These are phyloP conservation scores for Pheosia tremula DNA, from an alignment of 2,888 invertebrate genomes.

Conservation along the genomic window DNA sequence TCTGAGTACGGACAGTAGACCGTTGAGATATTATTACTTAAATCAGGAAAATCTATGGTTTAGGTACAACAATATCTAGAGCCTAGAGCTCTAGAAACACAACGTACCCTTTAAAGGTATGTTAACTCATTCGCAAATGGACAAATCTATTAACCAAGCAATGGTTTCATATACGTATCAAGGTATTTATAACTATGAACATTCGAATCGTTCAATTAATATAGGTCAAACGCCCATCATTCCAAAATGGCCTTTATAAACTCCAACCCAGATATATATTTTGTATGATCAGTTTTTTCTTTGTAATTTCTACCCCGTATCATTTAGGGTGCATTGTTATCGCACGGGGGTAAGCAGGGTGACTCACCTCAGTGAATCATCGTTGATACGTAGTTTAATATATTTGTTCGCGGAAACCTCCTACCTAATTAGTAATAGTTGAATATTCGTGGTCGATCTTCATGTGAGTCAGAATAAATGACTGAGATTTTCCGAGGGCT, in stretches of 20 bases:
- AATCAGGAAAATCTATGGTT: too few relatives aligned
- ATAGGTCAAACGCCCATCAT: neutral
- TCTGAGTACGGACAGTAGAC: too few relatives aligned
- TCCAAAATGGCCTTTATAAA: neutral
- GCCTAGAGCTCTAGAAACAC: too few relatives aligned
- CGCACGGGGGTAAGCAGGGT: constrained; percentile 25
- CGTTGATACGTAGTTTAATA: constrained; percentile 16
- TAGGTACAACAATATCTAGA: too few relatives aligned
- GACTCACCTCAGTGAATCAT: constrained; percentile 44
- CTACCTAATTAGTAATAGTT: constrained; percentile 3
- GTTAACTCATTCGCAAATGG: too few relatives aligned
- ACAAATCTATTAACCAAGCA: too few relatives aligned
- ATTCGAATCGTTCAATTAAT: constrained; percentile 5
- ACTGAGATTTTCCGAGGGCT: too few relatives aligned
- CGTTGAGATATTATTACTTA: too few relatives aligned
- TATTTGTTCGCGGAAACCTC: constrained; percentile 10
- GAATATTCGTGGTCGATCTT: neutral
- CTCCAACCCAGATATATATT: neutral
- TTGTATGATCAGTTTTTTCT: constrained; percentile 1
- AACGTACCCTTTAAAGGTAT: too few relatives aligned
- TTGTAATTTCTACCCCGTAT: constrained; percentile 9
- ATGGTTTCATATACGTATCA: neutral
- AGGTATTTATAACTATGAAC: neutral
- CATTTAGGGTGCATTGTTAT: constrained; percentile 31
- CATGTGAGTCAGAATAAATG: too few relatives aligned